phyloP scores from a whole-genome alignment of 2,888 invertebrate species.

The Hesperia comma region DNA sequence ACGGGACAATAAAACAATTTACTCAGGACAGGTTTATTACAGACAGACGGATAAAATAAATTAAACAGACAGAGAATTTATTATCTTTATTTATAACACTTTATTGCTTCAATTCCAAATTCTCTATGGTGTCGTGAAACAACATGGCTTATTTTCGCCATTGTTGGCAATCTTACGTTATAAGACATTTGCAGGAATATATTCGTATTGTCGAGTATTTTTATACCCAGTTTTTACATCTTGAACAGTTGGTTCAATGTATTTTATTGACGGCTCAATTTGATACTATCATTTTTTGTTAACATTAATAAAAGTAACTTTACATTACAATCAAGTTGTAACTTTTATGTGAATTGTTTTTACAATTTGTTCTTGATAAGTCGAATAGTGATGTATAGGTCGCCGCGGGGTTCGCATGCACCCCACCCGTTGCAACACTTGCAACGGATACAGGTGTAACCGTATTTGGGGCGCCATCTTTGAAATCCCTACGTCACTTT shows the following conservation, averaged over 20 bases:
- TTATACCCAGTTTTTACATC: neutral
- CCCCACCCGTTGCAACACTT: conserved; percentile 38
- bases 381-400: conserved; percentile 19
- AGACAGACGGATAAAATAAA: neutral
- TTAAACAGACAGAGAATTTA: conserved; percentile 5
- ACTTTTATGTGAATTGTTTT: conserved; percentile 22
- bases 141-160: neutral
- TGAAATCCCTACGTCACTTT: conserved; percentile 55
- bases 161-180: conserved; percentile 1
- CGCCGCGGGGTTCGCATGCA: conserved; percentile 24
- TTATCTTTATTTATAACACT: neutral
- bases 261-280: neutral
- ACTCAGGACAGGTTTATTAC: neutral
- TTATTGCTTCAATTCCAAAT: neutral
- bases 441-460: conserved; percentile 74
- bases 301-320: neutral
- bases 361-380: conserved; percentile 25
- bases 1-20: neutral
- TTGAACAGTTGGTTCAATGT: neutral
- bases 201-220: neutral
- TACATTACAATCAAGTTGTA: conserved; percentile 26
- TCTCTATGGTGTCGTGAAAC: neutral
- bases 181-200: neutral
- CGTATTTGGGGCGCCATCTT: conserved; percentile 57
- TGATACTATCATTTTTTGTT: neutral